phyloP scores from a whole-genome alignment of 1,140 invertebrate genomes.

The Drosophila simulans region DNA sequence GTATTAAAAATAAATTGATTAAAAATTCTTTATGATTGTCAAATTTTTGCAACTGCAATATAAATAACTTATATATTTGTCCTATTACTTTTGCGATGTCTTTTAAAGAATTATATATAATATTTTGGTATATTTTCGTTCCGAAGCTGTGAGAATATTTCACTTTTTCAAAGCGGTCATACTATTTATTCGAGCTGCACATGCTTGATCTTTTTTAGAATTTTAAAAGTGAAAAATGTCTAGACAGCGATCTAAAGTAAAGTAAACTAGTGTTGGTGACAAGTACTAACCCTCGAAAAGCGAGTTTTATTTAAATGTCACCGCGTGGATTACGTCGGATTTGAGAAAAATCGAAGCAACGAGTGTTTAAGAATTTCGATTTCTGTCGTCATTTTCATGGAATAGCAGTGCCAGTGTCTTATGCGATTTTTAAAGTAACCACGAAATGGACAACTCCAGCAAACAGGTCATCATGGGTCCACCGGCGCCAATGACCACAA shows the following conservation, averaged over 20 bases:
- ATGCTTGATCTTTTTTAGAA: constrained; percentile 43
- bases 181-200: constrained; percentile 38
- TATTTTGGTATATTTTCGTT: not conserved
- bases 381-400: constrained; percentile 6
- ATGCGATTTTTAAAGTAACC: no score
- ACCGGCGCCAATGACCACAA: constrained; percentile 11
- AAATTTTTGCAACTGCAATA: no score
- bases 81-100: no score
- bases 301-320: not conserved
- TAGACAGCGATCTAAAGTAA: not conserved
- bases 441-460: constrained; percentile 16
- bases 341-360: not conserved
- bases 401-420: not conserved
- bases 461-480: constrained; percentile 32
- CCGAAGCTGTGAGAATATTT: not conserved
- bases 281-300: not conserved
- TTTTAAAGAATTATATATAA: no score
- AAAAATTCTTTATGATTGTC: no score
- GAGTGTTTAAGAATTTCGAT: constrained; percentile 1
- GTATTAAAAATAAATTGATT: no score
- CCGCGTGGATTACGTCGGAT: no score
- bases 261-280: not conserved
- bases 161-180: not conserved
- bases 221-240: constrained; percentile 23
- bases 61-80: not conserved